Evolutionary conservation across 2,888 invertebrate species (phyloP), one percentile per base, ranked within the genome.

Genomic region (Drosophila nr. fundita): DNA sequence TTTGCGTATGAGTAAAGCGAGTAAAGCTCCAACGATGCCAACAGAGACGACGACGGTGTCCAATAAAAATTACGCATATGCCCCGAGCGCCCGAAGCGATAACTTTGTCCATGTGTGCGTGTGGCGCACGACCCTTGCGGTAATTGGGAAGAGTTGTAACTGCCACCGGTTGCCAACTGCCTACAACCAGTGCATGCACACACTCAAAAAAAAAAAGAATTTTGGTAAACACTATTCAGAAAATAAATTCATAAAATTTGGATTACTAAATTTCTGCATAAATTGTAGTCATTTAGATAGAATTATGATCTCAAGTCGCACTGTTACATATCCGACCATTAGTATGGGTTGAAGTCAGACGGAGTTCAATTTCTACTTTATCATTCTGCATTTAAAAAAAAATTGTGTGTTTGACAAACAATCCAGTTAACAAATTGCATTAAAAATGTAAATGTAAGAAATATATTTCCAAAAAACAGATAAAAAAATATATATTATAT

Each of bases 41-140:
- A 65, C 65, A 36, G 42, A 59, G 50, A 24, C 38, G 34, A 65
- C 73, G 87, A 73, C 79, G 74, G 73, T 76, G 87, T 82, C 89
- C 85, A 85, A 85, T 85, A 85, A 89, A 84, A 87, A 82, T 84
- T 72, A 82, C 85, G 89, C 76, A 82, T 84, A 84, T 85, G 80
- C 69, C 59, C 64, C 77, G 72, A 74, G 54, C 29, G 70, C 82
- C 85, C 77, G 73, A 77, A 76, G 79, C 66, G 66, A 24, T 55
- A 71, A 72, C 73, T 69, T 61, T 38, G 8, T 45, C 24, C 24
- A 24, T 15, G 58, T 40, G 68, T 45, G 66, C 45, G 68, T 40
- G 70, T 40, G 61, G 40, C 66, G 40, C 73, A 76, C 87, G 72
- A 89, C 80, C 75, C 73, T 73, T 82, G 69, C 55, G 80, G 85